These are phyloP conservation scores for Actenoides lindsayi DNA, from an alignment of 2,113 vertebrate genomes.

Conservation along the genomic window DNA sequence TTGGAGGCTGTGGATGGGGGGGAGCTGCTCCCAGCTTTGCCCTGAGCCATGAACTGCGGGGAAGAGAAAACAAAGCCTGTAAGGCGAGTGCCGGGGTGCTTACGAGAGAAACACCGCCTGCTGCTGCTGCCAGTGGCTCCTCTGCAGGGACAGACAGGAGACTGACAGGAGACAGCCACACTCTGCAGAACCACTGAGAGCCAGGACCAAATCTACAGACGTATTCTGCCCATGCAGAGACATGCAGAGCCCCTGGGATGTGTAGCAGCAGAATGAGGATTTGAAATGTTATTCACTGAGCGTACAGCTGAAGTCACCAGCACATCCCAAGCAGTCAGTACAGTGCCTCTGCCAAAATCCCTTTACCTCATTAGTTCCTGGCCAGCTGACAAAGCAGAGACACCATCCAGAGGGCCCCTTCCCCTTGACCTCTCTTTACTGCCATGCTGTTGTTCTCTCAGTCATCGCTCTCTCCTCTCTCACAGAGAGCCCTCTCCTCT, in stretches of 20 bases:
- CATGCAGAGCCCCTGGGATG: neutral
- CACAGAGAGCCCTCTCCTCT: neutral
- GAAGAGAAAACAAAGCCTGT: neutral
- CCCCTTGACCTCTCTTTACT: neutral
- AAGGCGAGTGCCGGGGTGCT: neutral
- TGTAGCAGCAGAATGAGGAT: neutral
- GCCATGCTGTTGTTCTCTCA: neutral
- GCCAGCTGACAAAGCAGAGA: slow-evolving; percentile 43
- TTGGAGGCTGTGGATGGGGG: slow-evolving; percentile 81
- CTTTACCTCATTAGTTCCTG: slow-evolving; percentile 47
- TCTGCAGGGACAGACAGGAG: neutral
- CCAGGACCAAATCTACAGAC: neutral
- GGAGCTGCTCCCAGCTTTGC: slow-evolving; percentile 81
- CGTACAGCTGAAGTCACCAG: neutral
- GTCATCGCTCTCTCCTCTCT: neutral
- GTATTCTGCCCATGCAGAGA: neutral
- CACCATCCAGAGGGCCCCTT: neutral
- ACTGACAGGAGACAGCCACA: neutral
- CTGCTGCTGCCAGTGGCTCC: neutral
- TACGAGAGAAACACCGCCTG: neutral
- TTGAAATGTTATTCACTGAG: neutral
- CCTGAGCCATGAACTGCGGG: slow-evolving; percentile 92
- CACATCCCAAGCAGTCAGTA: neutral
- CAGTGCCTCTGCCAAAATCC: neutral
- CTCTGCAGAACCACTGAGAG: neutral